Evolutionary conservation across 2,888 invertebrate genomes (phyloP).

Genomic region (Athripsodes cinereus): DNA sequence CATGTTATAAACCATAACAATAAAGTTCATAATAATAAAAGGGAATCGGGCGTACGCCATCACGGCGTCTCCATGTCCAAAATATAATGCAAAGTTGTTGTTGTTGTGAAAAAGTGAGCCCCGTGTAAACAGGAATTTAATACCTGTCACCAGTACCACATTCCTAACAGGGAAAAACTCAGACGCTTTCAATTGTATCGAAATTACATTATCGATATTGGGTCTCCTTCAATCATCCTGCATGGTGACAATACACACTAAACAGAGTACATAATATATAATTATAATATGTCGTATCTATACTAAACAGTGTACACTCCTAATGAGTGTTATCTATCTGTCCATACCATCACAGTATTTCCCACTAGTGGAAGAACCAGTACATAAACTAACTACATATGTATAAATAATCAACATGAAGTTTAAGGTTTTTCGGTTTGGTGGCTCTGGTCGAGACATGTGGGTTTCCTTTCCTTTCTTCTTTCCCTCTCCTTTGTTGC

Average conservation of each 20-base stretch:
- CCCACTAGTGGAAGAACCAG: too few species aligned
- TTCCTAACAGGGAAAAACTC: conserved; percentile 20
- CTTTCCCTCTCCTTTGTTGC: too few species aligned
- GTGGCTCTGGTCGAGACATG: too few species aligned
- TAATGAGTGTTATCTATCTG: too few species aligned
- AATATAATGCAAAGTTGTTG: not conserved
- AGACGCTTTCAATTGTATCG: conserved; percentile 29
- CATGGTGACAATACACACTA: not conserved
- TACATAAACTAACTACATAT: too few species aligned
- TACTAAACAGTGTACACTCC: too few species aligned
- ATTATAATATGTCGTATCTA: too few species aligned
- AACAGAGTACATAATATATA: too few species aligned
- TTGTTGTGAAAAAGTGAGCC: conserved; percentile 1
- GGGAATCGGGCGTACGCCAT: not conserved
- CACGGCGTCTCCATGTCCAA: not conserved
- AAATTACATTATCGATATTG: conserved; percentile 31
- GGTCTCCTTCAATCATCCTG: conserved; percentile 30
- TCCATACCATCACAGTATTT: too few species aligned
- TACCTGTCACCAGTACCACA: conserved; percentile 25
- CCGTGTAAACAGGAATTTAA: conserved; percentile 27
- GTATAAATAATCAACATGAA: too few species aligned
- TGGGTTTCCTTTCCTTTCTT: too few species aligned
- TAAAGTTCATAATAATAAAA: not conserved
- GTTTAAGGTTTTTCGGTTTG: too few species aligned
- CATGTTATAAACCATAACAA: not conserved